Conservation (phyloP, 2,113 vertebrate genomes). For the Notiomystis cincta region DNA sequence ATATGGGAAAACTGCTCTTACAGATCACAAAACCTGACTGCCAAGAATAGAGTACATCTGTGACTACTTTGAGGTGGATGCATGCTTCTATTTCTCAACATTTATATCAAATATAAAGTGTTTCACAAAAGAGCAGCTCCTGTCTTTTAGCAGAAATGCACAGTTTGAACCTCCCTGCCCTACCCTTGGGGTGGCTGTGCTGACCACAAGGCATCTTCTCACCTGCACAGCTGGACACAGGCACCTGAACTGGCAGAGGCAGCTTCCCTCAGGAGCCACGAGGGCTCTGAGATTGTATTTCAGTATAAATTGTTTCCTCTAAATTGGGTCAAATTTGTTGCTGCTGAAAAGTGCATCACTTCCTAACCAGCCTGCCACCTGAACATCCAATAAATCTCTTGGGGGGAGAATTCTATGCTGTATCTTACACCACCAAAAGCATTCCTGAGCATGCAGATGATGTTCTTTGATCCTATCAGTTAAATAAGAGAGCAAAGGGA, state of each 20-base stretch:
- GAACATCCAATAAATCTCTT: not conserved
- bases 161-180: not conserved
- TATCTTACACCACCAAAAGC: not conserved
- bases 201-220: not conserved
- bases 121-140: not conserved
- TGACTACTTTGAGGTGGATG: not conserved
- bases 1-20: not conserved
- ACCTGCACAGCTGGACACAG: not conserved
- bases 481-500: not conserved
- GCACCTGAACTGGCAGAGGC: not conserved
- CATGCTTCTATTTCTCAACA: not conserved
- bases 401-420: not conserved
- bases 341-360: not conserved
- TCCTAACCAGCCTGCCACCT: not conserved
- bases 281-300: not conserved
- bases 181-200: not conserved
- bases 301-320: not conserved
- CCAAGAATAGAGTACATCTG: not conserved
- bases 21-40: not conserved
- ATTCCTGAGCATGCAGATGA: not conserved
- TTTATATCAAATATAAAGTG: not conserved
- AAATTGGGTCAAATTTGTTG: conserved; percentile 19
- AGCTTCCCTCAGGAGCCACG: not conserved
- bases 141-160: not conserved
- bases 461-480: not conserved